phyloP scores from a whole-genome alignment of 2,888 invertebrate species.

The Malacosoma neustria region DNA sequence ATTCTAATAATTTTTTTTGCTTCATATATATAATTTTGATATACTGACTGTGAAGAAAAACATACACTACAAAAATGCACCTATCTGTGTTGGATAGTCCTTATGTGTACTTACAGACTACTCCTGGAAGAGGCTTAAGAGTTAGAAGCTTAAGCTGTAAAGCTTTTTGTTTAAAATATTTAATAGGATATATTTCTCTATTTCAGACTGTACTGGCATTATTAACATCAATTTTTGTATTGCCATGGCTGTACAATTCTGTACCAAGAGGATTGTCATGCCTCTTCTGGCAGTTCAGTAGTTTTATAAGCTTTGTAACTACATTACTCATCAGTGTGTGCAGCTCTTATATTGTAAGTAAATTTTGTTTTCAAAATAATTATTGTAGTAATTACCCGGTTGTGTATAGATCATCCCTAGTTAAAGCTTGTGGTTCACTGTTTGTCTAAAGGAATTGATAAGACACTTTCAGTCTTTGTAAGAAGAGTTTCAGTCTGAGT shows the following conservation, averaged over 20 bases:
- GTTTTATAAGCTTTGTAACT: slow-evolving; percentile 58
- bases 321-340: slow-evolving; percentile 67
- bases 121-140: neutral
- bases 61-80: no score
- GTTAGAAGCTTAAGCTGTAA: neutral
- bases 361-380: no score
- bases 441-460: no score
- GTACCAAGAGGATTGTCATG: slow-evolving; percentile 79
- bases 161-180: slow-evolving; percentile 1
- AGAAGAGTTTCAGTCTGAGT: no score
- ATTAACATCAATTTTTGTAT: slow-evolving; percentile 53
- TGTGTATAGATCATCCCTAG: no score
- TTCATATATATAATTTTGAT: neutral
- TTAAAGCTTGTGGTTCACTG: no score
- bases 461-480: no score
- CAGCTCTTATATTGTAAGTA: slow-evolving; percentile 70
- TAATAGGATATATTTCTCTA: slow-evolving; percentile 2
- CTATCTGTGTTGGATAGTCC: no score
- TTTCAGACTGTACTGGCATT: slow-evolving; percentile 60
- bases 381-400: no score
- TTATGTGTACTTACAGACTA: no score
- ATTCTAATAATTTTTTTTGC: neutral
- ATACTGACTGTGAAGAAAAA: no score
- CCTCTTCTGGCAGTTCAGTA: slow-evolving; percentile 71
- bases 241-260: slow-evolving; percentile 80